These are phyloP conservation scores for Drosophila tropicalis DNA, from an alignment of 1,140 invertebrate species.

Conservation along the genomic window DNA sequence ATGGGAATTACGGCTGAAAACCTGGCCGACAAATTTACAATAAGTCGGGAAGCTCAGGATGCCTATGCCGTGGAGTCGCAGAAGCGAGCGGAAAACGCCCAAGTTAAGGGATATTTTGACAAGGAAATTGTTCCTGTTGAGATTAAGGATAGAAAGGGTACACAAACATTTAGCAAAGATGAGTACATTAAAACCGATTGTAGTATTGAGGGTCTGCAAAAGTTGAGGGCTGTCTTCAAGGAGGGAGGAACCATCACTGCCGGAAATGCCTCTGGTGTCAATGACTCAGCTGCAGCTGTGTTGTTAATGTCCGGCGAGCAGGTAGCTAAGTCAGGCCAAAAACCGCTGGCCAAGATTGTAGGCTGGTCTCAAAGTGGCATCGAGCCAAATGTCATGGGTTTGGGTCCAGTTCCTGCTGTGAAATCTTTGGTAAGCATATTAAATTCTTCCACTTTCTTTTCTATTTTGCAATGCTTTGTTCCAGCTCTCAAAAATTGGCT, in stretches of 20 bases:
- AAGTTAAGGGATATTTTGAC: constrained; percentile 87
- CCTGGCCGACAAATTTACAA: constrained; percentile 88
- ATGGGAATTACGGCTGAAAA: constrained; percentile 96
- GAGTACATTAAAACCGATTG: constrained; percentile 88
- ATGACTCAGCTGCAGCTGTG: constrained; percentile 94
- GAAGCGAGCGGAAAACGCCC: constrained; percentile 87
- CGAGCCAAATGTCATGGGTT: constrained; percentile 91
- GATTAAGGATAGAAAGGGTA: constrained; percentile 84
- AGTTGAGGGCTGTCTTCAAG: constrained; percentile 87
- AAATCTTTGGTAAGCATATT: constrained; percentile 85
- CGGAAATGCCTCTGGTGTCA: constrained; percentile 92
- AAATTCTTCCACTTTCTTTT: neutral
- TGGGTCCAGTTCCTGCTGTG: constrained; percentile 89
- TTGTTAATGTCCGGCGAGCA: constrained; percentile 87
- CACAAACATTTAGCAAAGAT: constrained; percentile 85
- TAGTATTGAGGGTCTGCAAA: constrained; percentile 86
- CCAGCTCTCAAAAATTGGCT: constrained; percentile 90
- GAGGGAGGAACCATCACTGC: constrained; percentile 89
- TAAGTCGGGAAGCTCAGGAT: constrained; percentile 91
- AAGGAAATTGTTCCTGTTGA: constrained; percentile 89
- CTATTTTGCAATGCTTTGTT: neutral
- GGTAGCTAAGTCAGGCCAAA: constrained; percentile 83
- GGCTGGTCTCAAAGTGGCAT: constrained; percentile 87
- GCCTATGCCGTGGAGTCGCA: constrained; percentile 90
- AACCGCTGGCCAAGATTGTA: constrained; percentile 87